Base-by-base conservation (phyloP, 2,888 invertebrate genomes). In the Lasioglossum figueresi region DNA sequence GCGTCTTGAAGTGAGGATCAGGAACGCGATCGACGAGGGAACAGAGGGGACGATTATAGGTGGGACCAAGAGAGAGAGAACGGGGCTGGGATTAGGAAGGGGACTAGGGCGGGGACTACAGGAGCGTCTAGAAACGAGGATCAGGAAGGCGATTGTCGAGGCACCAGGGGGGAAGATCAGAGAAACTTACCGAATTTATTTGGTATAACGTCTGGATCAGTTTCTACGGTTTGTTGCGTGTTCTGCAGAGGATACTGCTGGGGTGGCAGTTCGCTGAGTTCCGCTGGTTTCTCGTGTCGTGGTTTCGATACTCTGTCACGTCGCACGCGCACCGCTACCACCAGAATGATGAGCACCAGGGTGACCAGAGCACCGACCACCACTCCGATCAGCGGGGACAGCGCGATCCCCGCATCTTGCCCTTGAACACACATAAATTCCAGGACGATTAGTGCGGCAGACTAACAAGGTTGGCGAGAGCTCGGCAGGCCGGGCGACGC, bases 201-300 rank as follows among this genome's bases (percentile, higher is more conserved):
- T 87, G 97, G 97, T 94, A 97, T 97, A 85, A 97, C 96, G 95
- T 97, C 97, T 31, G 97, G 97, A 95, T 97, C 97, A 91, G 96
- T 96, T 92, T 96, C 96, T 91, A 96, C 96, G 81, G 94, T 93
- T 89, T 94, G 95, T 86, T 94, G 94, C 37, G 93, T 89, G 86
- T 92, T 94, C 84, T 94, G 94, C 79, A 93, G 85, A 4, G 94
- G 93, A 85, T 94, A 94, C 80, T 94, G 94, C 80, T 95, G 94
- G 37, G 92, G 87, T 71, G 94, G 93, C 45, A 94, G 84, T 87
- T 95, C 92, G 89, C 94, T 94, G 27, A 94, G 92, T 79, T 95
- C 94, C 63, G 92, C 93, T 4, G 89, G 85, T 91, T 93, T 91
- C 92, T 95, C 90, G 93, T 93, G 91, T 86, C 93, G 78, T 83